phyloP scores from a whole-genome alignment of 2,888 invertebrate genomes.

The Apoda limacodes region DNA sequence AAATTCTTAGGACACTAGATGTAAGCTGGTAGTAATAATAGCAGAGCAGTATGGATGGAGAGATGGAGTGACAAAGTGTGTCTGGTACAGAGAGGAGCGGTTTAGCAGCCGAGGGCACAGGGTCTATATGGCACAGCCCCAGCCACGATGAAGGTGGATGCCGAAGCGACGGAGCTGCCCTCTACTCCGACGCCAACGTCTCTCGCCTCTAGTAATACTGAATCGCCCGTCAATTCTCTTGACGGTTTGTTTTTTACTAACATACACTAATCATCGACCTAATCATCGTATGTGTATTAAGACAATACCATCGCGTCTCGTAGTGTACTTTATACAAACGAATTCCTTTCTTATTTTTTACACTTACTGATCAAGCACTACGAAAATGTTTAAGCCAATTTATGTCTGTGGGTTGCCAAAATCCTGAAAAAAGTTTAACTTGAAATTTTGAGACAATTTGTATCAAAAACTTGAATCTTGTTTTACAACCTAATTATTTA shows the following conservation, averaged over 20 bases:
- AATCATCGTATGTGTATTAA: not conserved
- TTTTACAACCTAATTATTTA: no score
- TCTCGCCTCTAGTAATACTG: slow-evolving; percentile 52
- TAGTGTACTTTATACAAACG: no score
- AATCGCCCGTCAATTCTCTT: slow-evolving; percentile 56
- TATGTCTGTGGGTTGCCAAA: no score
- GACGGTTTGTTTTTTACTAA: slow-evolving; percentile 57
- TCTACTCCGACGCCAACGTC: slow-evolving; percentile 36
- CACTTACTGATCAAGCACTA: no score
- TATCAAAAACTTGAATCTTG: no score
- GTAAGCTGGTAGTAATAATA: no score
- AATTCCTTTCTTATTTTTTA: no score
- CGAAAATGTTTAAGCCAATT: no score
- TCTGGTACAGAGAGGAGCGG: slow-evolving; percentile 10
- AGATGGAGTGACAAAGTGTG: slow-evolving; percentile 3
- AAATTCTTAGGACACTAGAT: no score
- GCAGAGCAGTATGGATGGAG: not conserved
- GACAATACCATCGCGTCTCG: no score
- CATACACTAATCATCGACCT: slow-evolving; percentile 21
- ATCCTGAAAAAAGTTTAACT: no score
- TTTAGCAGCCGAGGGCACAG: not conserved
- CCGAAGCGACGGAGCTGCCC: slow-evolving; percentile 41
- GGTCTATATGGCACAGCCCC: not conserved
- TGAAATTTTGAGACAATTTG: no score
- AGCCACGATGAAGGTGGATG: slow-evolving; percentile 29